Evolutionary conservation across 1,140 invertebrate genomes (phyloP).

Genomic region (Drosophila mojavensis): DNA sequence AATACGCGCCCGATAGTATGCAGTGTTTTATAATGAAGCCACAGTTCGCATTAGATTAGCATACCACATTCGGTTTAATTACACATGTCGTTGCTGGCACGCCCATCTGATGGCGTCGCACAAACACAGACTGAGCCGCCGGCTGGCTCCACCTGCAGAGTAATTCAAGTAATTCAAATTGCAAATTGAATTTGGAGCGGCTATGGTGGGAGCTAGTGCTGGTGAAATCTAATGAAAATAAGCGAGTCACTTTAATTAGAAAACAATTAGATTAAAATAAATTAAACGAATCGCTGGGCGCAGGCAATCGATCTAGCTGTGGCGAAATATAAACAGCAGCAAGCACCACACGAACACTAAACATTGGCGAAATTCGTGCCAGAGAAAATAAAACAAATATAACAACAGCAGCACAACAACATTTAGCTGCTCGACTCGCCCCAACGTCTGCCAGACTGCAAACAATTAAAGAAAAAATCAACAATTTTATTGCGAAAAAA

Average conservation of each 20-base stretch:
- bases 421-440: slow-evolving; percentile 33
- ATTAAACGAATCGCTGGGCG: slow-evolving; percentile 75
- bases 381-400: slow-evolving; percentile 64
- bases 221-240: slow-evolving; percentile 70
- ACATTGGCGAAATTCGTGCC: slow-evolving; percentile 65
- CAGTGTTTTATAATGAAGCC: slow-evolving; percentile 2
- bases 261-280: slow-evolving; percentile 83
- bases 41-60: slow-evolving; percentile 1
- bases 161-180: slow-evolving; percentile 39
- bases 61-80: slow-evolving; percentile 24
- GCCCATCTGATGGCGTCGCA: not conserved
- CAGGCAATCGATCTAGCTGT: slow-evolving; percentile 70
- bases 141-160: slow-evolving; percentile 10
- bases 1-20: slow-evolving; percentile 55
- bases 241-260: slow-evolving; percentile 63
- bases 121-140: not conserved
- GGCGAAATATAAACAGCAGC: slow-evolving; percentile 43
- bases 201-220: slow-evolving; percentile 18
- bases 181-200: slow-evolving; percentile 25
- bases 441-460: slow-evolving; percentile 29
- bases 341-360: slow-evolving; percentile 23
- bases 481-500: slow-evolving; percentile 51
- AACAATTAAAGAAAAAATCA: slow-evolving; percentile 65
- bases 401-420: slow-evolving; percentile 35
- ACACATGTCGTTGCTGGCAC: not conserved